These are phyloP conservation scores for Galeopsomyia nigrocyanea DNA, from an alignment of 2,888 invertebrate genomes.

Conservation along the genomic window DNA sequence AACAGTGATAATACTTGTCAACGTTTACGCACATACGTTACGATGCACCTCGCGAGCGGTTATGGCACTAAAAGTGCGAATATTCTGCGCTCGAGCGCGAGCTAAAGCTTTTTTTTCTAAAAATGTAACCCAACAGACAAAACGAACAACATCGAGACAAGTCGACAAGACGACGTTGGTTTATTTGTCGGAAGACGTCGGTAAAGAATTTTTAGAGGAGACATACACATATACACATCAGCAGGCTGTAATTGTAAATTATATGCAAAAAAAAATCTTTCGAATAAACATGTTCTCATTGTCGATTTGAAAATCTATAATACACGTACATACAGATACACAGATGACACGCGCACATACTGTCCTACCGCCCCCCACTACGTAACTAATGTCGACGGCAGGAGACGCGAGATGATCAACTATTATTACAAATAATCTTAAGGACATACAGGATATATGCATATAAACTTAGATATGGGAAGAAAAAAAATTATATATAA, in stretches of 20 bases:
- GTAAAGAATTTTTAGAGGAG: background rate
- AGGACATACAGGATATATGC: constrained; percentile 1
- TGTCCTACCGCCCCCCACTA: too few relatives aligned
- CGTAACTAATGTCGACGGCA: too few relatives aligned
- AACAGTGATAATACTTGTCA: background rate
- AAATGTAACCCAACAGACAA: too few relatives aligned
- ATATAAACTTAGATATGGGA: background rate
- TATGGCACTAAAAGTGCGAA: background rate
- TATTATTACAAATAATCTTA: background rate
- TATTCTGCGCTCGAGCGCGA: too few relatives aligned
- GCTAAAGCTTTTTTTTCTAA: too few relatives aligned
- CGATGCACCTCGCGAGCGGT: background rate
- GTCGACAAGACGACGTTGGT: too few relatives aligned
- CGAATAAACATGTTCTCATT: constrained; percentile 18
- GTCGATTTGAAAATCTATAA: constrained; percentile 38
- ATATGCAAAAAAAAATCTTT: constrained; percentile 8
- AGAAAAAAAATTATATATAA: constrained; percentile 35
- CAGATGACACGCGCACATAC: constrained; percentile 13
- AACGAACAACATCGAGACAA: too few relatives aligned
- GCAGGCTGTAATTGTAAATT: constrained; percentile 44
- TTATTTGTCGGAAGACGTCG: background rate
- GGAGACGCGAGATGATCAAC: too few relatives aligned
- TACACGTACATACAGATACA: constrained; percentile 49
- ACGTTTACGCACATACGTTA: constrained; percentile 27
- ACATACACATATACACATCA: constrained; percentile 27